These are phyloP conservation scores for Isichthys henryi DNA, from an alignment of 2,113 vertebrate genomes.

Conservation along the genomic window DNA sequence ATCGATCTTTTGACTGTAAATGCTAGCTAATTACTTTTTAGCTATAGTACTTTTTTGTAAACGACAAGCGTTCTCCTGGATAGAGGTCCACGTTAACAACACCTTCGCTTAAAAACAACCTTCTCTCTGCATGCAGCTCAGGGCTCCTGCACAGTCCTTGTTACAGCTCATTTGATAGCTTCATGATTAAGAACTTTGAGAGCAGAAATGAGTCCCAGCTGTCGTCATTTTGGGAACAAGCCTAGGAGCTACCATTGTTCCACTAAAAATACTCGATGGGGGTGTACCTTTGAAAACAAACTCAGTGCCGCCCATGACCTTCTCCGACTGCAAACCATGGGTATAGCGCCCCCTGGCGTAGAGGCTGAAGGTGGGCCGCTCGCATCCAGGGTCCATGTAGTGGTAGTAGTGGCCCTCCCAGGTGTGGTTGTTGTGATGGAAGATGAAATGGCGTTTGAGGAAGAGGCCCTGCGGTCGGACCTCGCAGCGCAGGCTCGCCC, in stretches of 20 bases:
- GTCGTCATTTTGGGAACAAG: not conserved
- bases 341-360: conserved; percentile 76
- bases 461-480: conserved; percentile 77
- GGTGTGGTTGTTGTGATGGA: conserved; percentile 72
- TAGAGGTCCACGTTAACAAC: not conserved
- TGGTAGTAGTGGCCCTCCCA: conserved; percentile 83
- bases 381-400: conserved; percentile 76
- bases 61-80: not conserved
- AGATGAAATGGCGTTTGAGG: conserved; percentile 79
- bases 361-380: conserved; percentile 77
- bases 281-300: conserved; percentile 78
- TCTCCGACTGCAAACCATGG: conserved; percentile 64
- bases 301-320: conserved; percentile 75
- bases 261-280: not conserved
- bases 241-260: not conserved
- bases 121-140: not conserved
- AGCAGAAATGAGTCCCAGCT: not conserved
- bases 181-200: not conserved
- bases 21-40: not conserved
- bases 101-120: not conserved
- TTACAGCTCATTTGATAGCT: not conserved
- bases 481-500: conserved; percentile 80
- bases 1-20: not conserved
- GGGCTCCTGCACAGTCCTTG: not conserved
- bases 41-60: not conserved